Conservation (phyloP, 2,113 vertebrate species). For the Erythrolamprus reginae region DNA sequence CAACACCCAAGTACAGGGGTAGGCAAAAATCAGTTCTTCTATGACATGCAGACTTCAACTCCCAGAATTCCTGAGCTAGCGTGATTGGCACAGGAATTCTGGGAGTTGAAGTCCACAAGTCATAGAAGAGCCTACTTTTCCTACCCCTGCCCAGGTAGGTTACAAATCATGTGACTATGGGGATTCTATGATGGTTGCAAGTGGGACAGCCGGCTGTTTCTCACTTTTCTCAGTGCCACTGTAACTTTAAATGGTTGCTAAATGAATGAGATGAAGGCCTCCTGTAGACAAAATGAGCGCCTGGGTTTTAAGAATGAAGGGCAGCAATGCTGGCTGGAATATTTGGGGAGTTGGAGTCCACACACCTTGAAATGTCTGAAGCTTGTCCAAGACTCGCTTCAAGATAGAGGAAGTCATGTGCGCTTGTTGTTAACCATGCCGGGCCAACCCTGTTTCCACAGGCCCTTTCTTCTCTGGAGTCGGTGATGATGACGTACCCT, state of each 20-base stretch:
- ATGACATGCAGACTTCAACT: no score
- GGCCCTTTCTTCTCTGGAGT: constrained; percentile 81
- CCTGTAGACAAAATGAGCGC: not conserved
- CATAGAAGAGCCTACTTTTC: no score
- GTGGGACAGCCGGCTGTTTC: no score
- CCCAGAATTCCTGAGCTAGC: no score
- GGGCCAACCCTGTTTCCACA: constrained; percentile 38
- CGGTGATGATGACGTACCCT: constrained; percentile 77
- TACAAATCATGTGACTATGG: not conserved
- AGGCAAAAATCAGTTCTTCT: no score
- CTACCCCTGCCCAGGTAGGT: no score
- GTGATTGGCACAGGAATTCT: no score
- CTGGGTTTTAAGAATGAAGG: not conserved
- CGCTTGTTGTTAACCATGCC: not conserved
- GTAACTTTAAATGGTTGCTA: not conserved
- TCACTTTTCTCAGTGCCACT: not conserved
- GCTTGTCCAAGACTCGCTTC: not conserved
- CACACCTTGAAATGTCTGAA: not conserved
- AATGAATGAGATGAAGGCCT: not conserved
- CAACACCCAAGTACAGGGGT: no score
- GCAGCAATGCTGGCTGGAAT: not conserved
- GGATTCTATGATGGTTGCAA: not conserved
- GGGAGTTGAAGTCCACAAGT: no score
- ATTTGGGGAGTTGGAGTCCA: not conserved
- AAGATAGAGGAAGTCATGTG: not conserved